These are phyloP conservation scores for Chaetogeoica ovagalla DNA, from an alignment of 2,888 invertebrate genomes.

Conservation along the genomic window DNA sequence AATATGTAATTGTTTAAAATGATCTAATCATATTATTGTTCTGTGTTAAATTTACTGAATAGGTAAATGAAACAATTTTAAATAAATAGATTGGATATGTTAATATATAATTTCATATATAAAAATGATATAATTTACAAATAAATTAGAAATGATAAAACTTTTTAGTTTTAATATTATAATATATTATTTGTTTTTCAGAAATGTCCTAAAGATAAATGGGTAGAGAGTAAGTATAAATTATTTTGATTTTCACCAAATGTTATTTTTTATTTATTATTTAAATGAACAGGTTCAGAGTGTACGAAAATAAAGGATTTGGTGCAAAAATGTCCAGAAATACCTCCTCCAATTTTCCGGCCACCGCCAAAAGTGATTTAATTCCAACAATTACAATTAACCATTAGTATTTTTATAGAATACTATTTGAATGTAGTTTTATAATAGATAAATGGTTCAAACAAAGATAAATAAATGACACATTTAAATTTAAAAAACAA, in stretches of 20 bases:
- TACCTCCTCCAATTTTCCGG: constrained; percentile 43
- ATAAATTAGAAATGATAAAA: no score
- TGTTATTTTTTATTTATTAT: not conserved
- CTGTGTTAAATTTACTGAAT: no score
- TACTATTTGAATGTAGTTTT: not conserved
- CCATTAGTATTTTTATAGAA: not conserved
- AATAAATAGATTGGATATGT: no score
- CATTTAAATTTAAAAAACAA: constrained; percentile 4
- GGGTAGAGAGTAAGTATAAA: constrained; percentile 53
- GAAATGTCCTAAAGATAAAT: constrained; percentile 53
- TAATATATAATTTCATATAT: no score
- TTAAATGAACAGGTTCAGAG: constrained; percentile 46
- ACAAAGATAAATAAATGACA: constrained; percentile 15
- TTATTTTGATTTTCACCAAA: not conserved
- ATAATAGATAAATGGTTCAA: constrained; percentile 4
- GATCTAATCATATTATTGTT: no score
- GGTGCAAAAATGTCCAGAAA: constrained; percentile 54
- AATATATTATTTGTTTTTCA: constrained; percentile 31
- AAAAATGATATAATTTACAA: no score
- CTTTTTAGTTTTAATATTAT: not conserved
- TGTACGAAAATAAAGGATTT: constrained; percentile 47
- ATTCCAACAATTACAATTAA: not conserved
- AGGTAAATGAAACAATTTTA: no score
- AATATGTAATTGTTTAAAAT: no score
- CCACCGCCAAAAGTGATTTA: constrained; percentile 27